phyloP scores from a whole-genome alignment of 2,797 vertebrate genomes.

The Miichthys miiuy region DNA sequence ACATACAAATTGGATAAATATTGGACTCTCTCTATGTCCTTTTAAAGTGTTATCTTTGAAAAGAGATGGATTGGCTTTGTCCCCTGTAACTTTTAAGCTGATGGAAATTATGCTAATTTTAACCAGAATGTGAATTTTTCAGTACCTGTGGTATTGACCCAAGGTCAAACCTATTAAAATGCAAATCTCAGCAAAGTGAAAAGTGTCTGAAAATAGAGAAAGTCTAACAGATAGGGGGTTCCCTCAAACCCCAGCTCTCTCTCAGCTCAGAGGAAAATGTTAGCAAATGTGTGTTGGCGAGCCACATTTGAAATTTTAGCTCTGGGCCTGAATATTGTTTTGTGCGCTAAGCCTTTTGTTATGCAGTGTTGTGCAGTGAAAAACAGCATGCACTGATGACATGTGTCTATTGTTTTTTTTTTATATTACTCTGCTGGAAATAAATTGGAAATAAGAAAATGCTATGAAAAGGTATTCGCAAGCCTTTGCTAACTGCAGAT shows the following conservation, averaged over 20 bases:
- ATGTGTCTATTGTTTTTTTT: constrained; percentile 28
- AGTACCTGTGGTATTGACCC: constrained; percentile 87
- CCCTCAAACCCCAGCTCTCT: constrained; percentile 63
- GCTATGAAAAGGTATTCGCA: not conserved
- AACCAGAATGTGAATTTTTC: constrained; percentile 81
- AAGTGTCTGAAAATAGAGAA: constrained; percentile 80
- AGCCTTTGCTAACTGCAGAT: not conserved
- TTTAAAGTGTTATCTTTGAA: constrained; percentile 79
- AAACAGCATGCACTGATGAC: constrained; percentile 34
- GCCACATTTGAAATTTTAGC: constrained; percentile 57
- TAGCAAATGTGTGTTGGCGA: constrained; percentile 49
- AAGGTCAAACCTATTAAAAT: constrained; percentile 89
- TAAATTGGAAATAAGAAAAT: not conserved
- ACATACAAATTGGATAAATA: constrained; percentile 61
- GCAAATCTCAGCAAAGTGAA: constrained; percentile 85
- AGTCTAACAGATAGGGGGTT: constrained; percentile 67
- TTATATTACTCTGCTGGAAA: not conserved
- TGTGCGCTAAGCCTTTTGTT: constrained; percentile 49
- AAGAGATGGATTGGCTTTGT: constrained; percentile 80
- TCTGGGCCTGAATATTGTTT: constrained; percentile 52
- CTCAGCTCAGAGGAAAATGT: constrained; percentile 55
- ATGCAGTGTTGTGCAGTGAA: constrained; percentile 67
- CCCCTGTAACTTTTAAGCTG: constrained; percentile 82
- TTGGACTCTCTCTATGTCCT: constrained; percentile 61
- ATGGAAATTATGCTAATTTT: constrained; percentile 89